A percentile compares a stretch with the other conserved stretches of the same genome.
These are phyloP conservation scores for Carpatolechia fugitivella DNA, from an alignment of 2,888 invertebrate genomes.

Conservation along the genomic window DNA sequence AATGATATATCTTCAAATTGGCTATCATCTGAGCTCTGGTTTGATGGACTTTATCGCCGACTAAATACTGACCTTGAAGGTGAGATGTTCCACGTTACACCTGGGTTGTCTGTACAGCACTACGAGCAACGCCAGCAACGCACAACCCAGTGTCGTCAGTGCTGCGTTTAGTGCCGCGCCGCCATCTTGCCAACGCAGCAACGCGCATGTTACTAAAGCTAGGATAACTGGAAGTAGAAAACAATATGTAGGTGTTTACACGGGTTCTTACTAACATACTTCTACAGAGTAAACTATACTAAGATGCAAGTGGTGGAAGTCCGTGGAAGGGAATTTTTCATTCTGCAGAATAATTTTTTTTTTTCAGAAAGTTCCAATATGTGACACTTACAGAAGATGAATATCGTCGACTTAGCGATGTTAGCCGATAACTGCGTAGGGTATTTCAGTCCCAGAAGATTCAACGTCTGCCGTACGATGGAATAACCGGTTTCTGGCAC, in stretches of 20 bases:
- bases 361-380: no score
- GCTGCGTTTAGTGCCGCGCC: constrained; percentile 53
- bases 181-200: constrained; percentile 58
- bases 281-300: no score
- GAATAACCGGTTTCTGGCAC: constrained; percentile 47
- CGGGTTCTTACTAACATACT: no score
- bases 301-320: no score
- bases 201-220: constrained; percentile 72
- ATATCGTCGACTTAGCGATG: constrained; percentile 81
- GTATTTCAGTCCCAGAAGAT: constrained; percentile 84
- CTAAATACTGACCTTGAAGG: constrained; percentile 83
- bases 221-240: constrained; percentile 73
- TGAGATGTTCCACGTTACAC: constrained; percentile 72
- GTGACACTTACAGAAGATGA: constrained; percentile 48
- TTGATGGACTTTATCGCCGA: no score
- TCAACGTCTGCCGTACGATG: constrained; percentile 81
- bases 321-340: no score
- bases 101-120: constrained; percentile 86
- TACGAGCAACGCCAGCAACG: constrained; percentile 75
- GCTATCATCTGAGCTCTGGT: no score
- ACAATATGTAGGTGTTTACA: neutral
- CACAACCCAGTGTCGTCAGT: constrained; percentile 65
- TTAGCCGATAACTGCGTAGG: constrained; percentile 82
- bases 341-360: no score
- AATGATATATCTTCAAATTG: no score